Conservation (phyloP, 1,140 invertebrate genomes). For the Diabrotica undecimpunctata region DNA sequence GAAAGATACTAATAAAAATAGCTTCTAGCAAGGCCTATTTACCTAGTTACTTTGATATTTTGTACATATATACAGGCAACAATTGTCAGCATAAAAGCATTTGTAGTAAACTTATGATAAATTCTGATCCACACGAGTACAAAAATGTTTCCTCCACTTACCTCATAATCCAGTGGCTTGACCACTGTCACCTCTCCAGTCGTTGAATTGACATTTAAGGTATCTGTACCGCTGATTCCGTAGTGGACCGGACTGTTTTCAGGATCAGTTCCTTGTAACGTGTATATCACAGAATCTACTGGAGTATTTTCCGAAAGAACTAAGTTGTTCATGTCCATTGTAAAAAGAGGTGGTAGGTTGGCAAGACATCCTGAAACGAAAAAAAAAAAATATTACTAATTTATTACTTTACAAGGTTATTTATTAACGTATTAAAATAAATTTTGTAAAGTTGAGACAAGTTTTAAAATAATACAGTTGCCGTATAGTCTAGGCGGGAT, state of each 20-base stretch:
- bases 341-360: conserved; percentile 67
- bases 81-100: too few species aligned
- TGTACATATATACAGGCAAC: too few species aligned
- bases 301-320: conserved; percentile 73
- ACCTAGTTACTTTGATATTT: too few species aligned
- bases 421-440: too few species aligned
- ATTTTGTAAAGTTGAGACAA: too few species aligned
- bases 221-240: conserved; percentile 75
- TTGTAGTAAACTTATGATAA: too few species aligned
- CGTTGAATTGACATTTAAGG: conserved; percentile 70
- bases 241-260: conserved; percentile 69
- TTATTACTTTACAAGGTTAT: too few species aligned
- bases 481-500: too few species aligned
- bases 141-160: conserved; percentile 47
- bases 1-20: too few species aligned
- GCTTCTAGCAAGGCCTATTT: too few species aligned
- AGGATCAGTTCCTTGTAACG: conserved; percentile 73
- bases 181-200: conserved; percentile 75
- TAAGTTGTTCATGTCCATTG: conserved; percentile 67
- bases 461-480: too few species aligned
- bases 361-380: conserved; percentile 42
- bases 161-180: conserved; percentile 79
- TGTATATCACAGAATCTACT: conserved; percentile 72
- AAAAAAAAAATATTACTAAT: conserved; percentile 5
- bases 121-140: too few species aligned